Conservation (phyloP, 1,140 invertebrate species). For the Metopolophium dirhodum region DNA sequence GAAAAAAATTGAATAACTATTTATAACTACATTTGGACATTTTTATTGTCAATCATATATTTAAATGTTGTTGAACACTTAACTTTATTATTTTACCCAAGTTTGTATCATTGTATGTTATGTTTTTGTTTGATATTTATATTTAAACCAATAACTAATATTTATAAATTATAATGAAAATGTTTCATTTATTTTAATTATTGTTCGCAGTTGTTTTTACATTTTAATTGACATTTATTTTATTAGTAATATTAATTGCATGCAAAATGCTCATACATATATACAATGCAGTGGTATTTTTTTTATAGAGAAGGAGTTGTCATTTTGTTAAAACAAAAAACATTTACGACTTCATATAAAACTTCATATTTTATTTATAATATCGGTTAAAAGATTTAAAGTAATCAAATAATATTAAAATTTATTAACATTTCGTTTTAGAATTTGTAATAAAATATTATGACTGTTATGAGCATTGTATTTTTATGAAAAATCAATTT, state of each 20-base stretch:
- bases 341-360: not conserved
- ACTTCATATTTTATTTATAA: not conserved
- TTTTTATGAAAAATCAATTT: slow-evolving; percentile 1
- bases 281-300: not conserved
- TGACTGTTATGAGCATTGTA: not conserved
- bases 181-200: slow-evolving; percentile 9
- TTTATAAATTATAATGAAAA: not conserved
- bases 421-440: not conserved
- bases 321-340: not conserved
- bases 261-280: not conserved
- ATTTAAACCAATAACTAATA: not conserved
- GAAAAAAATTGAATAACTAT: not conserved
- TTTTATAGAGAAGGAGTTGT: not conserved
- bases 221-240: slow-evolving; percentile 11
- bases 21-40: not conserved
- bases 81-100: not conserved
- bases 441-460: not conserved
- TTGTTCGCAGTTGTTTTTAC: not conserved
- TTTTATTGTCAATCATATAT: not conserved
- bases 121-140: not conserved
- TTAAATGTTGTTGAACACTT: not conserved
- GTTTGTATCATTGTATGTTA: not conserved
- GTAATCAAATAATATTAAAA: not conserved
- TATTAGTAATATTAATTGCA: slow-evolving; percentile 11
- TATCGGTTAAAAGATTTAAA: not conserved